Conservation (phyloP, 2,113 vertebrate genomes). For the Trogon melanurus region DNA sequence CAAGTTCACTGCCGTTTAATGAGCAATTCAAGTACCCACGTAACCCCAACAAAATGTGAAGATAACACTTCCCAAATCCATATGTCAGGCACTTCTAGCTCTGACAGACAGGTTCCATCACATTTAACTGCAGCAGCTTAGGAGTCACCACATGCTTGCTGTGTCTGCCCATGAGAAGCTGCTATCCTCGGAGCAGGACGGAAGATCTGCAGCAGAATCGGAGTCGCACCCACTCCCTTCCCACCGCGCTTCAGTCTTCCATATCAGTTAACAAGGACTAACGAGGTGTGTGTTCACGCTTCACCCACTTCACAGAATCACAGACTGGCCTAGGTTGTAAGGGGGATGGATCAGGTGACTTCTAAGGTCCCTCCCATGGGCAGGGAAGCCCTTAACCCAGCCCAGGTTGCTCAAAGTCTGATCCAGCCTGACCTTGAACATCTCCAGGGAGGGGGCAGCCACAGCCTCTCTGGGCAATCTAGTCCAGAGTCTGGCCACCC, state of each 20-base stretch:
- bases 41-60: neutral
- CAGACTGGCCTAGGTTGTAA: too few relatives aligned
- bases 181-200: neutral
- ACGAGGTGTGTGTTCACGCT: neutral
- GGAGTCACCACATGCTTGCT: neutral
- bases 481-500: too few relatives aligned
- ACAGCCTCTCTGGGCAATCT: too few relatives aligned
- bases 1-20: neutral
- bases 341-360: too few relatives aligned
- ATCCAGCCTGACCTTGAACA: too few relatives aligned
- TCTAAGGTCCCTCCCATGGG: too few relatives aligned
- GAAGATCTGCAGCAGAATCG: neutral
- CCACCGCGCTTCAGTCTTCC: neutral
- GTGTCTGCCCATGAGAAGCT: neutral
- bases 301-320: neutral
- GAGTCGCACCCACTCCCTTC: neutral
- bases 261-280: neutral
- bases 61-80: conserved; percentile 28
- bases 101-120: conserved; percentile 58
- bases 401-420: too few relatives aligned
- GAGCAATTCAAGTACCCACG: neutral
- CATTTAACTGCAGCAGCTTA: neutral
- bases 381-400: too few relatives aligned
- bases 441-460: too few relatives aligned
- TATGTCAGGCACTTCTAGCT: neutral